Conservation (phyloP, 2,797 vertebrate genomes). For the Pachyuromys duprasi region DNA sequence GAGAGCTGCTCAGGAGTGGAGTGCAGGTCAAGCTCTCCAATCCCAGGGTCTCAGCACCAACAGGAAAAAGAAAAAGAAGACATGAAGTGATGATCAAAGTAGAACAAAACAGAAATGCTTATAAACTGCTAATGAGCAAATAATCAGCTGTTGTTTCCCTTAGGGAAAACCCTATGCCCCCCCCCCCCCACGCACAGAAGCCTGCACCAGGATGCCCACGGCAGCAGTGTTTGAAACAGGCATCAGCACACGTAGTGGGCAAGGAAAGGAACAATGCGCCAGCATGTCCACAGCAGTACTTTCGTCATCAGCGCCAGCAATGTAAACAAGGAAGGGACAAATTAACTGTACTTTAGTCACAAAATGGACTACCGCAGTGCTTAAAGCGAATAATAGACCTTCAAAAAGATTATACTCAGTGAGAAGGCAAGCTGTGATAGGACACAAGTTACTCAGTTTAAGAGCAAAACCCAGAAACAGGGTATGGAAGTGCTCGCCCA, state of each 20-base stretch:
- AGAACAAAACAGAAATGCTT: not conserved
- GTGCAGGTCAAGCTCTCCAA: not conserved
- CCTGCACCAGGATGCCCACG: not conserved
- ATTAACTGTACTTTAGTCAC: not conserved
- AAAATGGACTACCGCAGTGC: not conserved
- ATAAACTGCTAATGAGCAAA: not conserved
- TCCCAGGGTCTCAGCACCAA: not conserved
- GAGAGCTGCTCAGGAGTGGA: not conserved
- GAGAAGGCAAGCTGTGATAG: not conserved
- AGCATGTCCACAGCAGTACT: too few species aligned
- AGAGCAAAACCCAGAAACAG: not conserved
- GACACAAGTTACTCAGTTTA: not conserved
- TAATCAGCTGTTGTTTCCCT: not conserved
- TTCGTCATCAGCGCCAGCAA: too few species aligned
- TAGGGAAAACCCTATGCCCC: not conserved
- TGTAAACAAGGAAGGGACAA: not conserved
- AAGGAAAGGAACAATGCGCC: not conserved
- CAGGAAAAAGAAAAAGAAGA: not conserved
- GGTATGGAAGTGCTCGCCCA: too few species aligned
- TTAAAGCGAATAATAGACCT: constrained; percentile 17
- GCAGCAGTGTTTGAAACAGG: not conserved
- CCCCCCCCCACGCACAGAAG: not conserved
- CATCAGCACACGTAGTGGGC: not conserved
- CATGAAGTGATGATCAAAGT: not conserved
- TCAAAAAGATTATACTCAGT: not conserved